A percentile compares a stretch with the other conserved stretches of the same genome.
These are phyloP conservation scores for Rhinolophus sinicus DNA, from an alignment of 2,113 vertebrate genomes.

Conservation along the genomic window DNA sequence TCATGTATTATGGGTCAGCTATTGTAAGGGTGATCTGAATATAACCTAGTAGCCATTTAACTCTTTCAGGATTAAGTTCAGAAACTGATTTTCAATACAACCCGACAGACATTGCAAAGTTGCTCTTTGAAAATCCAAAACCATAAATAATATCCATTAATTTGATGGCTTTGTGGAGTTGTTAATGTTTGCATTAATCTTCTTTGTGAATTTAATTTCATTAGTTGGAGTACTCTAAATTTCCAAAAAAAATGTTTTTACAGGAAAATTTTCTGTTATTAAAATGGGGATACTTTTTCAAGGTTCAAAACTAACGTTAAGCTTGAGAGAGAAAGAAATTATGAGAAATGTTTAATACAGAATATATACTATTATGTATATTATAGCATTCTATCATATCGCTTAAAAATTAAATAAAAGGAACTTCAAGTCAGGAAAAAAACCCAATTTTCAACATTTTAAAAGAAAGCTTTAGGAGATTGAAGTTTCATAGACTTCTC, in stretches of 20 bases:
- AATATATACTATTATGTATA: background rate
- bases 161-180: background rate
- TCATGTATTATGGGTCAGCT: background rate
- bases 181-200: background rate
- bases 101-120: background rate
- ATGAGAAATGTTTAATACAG: background rate
- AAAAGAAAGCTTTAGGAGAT: background rate
- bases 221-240: background rate
- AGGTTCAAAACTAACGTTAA: background rate
- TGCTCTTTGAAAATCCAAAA: background rate
- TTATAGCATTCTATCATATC: background rate
- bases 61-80: slow-evolving; percentile 76
- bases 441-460: background rate
- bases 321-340: background rate
- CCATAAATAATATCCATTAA: background rate
- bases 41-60: slow-evolving; percentile 78
- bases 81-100: slow-evolving; percentile 61
- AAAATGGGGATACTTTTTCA: background rate
- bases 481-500: background rate
- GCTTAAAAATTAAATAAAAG: slow-evolving; percentile 46
- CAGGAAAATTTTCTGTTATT: background rate
- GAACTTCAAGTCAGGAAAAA: background rate
- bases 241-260: background rate
- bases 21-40: slow-evolving; percentile 22
- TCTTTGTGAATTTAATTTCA: background rate